Percentiles rank a stretch among this genome's conserved stretches.
Conservation (phyloP, 2,113 vertebrate species). For the Piaya cayana region DNA sequence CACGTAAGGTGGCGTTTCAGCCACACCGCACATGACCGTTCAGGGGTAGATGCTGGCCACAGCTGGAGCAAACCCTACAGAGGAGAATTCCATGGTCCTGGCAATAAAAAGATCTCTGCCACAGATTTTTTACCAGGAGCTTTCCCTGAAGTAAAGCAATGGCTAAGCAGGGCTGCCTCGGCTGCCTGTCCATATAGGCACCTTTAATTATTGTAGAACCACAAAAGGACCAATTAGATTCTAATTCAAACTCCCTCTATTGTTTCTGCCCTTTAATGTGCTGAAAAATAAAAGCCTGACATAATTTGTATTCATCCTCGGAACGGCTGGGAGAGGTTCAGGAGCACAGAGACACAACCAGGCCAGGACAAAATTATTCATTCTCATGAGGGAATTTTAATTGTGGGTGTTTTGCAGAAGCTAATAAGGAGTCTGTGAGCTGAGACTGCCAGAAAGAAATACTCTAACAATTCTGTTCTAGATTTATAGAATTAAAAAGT, state of each 20-base stretch:
- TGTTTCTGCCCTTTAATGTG: neutral
- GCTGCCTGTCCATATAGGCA: neutral
- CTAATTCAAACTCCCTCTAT: conserved; percentile 6
- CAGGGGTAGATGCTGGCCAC: conserved; percentile 5
- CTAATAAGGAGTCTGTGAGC: neutral
- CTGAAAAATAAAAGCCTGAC: conserved; percentile 7
- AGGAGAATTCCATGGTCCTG: neutral
- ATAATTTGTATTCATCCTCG: neutral
- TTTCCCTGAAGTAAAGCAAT: neutral
- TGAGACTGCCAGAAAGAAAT: neutral
- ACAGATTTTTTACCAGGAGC: neutral
- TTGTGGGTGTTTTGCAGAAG: neutral
- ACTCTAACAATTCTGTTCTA: neutral
- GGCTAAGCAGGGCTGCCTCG: neutral
- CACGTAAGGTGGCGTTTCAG: neutral
- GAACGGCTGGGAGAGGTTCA: neutral
- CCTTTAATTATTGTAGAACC: neutral
- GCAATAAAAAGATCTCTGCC: neutral
- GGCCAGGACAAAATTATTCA: neutral
- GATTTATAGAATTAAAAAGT: neutral
- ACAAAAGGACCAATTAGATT: neutral
- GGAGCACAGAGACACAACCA: neutral
- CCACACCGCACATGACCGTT: neutral
- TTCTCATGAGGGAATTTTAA: neutral
- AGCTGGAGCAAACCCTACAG: neutral